Conservation (phyloP, 2,888 invertebrate species). For the Platycheirus albimanus region DNA sequence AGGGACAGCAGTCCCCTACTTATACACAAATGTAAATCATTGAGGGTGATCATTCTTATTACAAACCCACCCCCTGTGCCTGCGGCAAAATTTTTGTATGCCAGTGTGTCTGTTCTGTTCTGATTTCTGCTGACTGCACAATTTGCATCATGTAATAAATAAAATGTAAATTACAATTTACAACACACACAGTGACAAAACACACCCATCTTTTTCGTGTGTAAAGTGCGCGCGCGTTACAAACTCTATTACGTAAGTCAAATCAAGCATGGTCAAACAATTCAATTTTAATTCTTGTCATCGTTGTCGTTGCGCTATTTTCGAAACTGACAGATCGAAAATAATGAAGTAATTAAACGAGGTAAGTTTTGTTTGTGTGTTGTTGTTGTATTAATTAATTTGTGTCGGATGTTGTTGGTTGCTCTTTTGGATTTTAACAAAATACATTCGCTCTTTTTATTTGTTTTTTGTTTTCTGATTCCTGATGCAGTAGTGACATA, state of each 20-base stretch:
- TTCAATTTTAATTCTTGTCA: constrained; percentile 69
- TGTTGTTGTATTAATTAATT: constrained; percentile 45
- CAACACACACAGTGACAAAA: constrained; percentile 3
- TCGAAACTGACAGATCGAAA: constrained; percentile 49
- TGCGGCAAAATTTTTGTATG: background rate
- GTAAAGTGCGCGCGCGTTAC: constrained; percentile 59
- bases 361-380: too few species aligned
- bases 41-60: constrained; percentile 40
- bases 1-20: constrained; percentile 31
- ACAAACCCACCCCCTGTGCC: constrained; percentile 6
- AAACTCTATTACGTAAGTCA: constrained; percentile 67
- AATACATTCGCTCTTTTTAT: constrained; percentile 26
- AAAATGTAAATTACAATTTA: constrained; percentile 48
- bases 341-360: constrained; percentile 66
- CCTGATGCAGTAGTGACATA: constrained; percentile 48
- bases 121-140: constrained; percentile 13
- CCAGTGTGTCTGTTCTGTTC: constrained; percentile 48
- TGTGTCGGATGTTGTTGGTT: constrained; percentile 51
- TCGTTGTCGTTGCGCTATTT: constrained; percentile 57
- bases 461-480: background rate
- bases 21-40: background rate
- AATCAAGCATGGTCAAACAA: constrained; percentile 66
- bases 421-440: constrained; percentile 22
- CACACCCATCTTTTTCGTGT: constrained; percentile 15
- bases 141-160: constrained; percentile 29